Base-by-base conservation (phyloP, 2,113 vertebrate genomes). In the Orcinus orca region DNA sequence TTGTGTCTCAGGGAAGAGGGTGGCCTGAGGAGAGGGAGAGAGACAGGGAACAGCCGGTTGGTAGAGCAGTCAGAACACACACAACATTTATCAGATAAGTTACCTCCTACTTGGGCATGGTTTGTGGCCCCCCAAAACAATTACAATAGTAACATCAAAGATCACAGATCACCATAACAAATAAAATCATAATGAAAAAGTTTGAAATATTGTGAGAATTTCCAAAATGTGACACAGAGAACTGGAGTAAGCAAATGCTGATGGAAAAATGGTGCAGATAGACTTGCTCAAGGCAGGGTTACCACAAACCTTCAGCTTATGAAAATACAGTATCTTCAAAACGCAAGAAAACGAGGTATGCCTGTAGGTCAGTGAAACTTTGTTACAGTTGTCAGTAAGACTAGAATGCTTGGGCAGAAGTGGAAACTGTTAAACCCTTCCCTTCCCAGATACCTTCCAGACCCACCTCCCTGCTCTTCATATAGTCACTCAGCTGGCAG, bases 401-500 rank as follows among this genome's bases (percentile, higher is more conserved):
- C 26, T 12, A 67, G 85, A 44, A 63, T 82, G 17, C 41, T 17
- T 2, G 29, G 63, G 14, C 15, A 79, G 47, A 55, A 12, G 58
- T 6, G 15, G n/a, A 44, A 77, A 76, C 31, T 53, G 33, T 74
- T 50, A 55, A 73, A 83, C 18, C 9, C 29, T 82, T 47, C 36
- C 3, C 36, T 71, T 62, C 20, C 77, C 73, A 58, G 31, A 96
- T 73, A 50, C 15, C 80, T 21, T 5, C 65, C 81, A 68, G 20
- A 76, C 50, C 67, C 68, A 26, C 1, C 23, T 47, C 26, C 10
- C 55, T 53, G 3, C 50, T 70, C 17, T 21, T 44, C 50, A 63
- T 58, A 79, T 31, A 92, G 60, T 80, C 83, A 38, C 81, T 81
- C 83, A 93, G 87, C 41, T 79, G 94, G 50, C 92, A 93, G 62